phyloP scores from a whole-genome alignment of 2,113 vertebrate species.

The Passer montanus region DNA sequence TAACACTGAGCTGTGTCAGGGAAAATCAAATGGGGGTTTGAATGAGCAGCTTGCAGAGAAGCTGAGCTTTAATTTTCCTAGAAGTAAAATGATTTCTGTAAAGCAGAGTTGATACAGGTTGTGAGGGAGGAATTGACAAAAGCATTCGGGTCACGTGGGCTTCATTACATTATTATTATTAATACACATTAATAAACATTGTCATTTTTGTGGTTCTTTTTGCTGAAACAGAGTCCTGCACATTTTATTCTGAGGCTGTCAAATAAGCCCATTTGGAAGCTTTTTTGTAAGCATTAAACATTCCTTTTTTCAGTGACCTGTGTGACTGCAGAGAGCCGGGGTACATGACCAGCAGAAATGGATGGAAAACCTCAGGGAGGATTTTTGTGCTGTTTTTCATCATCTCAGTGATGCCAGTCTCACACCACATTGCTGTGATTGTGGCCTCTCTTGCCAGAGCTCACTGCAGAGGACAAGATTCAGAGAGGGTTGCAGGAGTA shows the following conservation, averaged over 20 bases:
- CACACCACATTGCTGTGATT: accelerated
- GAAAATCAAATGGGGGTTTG: not conserved
- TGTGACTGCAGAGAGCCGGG: accelerated
- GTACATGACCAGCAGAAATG: accelerated
- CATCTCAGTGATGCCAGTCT: not conserved
- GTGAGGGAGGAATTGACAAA: not conserved
- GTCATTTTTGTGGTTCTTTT: not conserved
- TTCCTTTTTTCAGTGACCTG: not conserved
- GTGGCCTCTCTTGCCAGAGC: not conserved
- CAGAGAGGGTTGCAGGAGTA: not conserved
- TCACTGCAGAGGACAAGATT: not conserved
- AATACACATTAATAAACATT: not conserved
- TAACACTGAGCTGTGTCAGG: not conserved
- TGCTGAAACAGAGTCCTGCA: not conserved
- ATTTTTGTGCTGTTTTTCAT: not conserved
- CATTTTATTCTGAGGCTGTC: not conserved
- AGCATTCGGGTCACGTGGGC: not conserved
- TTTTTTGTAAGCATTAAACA: not conserved
- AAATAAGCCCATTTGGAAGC: not conserved
- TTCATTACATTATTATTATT: not conserved
- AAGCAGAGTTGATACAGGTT: not conserved
- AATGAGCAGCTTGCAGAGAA: not conserved
- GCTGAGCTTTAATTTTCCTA: not conserved
- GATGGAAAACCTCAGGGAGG: not conserved
- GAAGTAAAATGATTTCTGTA: not conserved